Evolutionary conservation across 1,140 invertebrate species (phyloP), one percentile per base, ranked within the genome.

Genomic region (Lysiphlebus fabarum): DNA sequence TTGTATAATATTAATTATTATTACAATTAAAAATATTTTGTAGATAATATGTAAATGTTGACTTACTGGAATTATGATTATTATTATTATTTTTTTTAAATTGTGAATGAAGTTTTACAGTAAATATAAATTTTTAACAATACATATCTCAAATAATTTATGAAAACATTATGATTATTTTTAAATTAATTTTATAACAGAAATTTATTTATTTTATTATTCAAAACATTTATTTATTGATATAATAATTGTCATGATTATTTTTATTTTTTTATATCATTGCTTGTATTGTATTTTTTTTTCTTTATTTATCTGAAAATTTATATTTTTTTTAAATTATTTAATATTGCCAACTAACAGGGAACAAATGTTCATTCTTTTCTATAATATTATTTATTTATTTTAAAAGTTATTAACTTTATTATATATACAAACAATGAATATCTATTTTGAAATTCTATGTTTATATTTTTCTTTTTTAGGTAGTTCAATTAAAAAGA

Each of bases 1-100:
- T 70, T 79, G 77, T 79, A 79, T 79, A 79, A 77, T 79, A 72
- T 77, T 74, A 70, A 77, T 70, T 74, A 75, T 75, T 77, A 76
- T 72, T 77, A 77, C 65, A 67, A 77, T 79, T 79, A 79, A 76
- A 77, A 75, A 69, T 77, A 77, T 77, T 78, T 77, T 79, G 73
- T 79, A 79, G 77, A 79, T 78, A 79, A 75, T 69, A 69, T 62
- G 65, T 62, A 67, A 70, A 57, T 70, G 38, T 59, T 53, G n/a
- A 43, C 43, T 43, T 49, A 10, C 33, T 49, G 4, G 7, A 42
- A n/a, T 17, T 11, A 36, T 34, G 10, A 33, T 54, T 7, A 26
- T 8, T 53, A 6, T 42, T 11, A n/a, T n/a, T n/a, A n/a, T 42
- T 64, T 65, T 65, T 55, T 67, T 64, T 60, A 61, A 17, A 40